Conservation (phyloP, 2,797 vertebrate genomes). For the Neosilurus hyrtlii region DNA sequence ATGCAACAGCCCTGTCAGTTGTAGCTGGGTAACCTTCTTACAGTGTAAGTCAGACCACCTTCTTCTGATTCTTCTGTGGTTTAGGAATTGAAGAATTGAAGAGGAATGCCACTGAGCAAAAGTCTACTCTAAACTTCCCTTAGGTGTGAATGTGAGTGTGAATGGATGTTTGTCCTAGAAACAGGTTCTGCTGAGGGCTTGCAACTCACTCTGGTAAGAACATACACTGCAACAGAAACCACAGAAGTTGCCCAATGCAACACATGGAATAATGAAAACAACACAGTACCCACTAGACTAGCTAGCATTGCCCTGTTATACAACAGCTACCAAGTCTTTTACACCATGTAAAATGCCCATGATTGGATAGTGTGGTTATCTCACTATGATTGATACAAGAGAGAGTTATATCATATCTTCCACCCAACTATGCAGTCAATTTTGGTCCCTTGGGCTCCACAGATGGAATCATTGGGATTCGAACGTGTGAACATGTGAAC, state of each 20-base stretch:
- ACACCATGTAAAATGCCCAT: not conserved
- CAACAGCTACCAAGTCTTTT: not conserved
- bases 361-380: not conserved
- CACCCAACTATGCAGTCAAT: not conserved
- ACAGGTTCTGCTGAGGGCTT: too few relatives aligned
- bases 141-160: too few relatives aligned
- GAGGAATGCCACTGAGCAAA: not conserved
- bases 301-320: not conserved
- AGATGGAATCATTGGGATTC: not conserved
- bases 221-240: too few relatives aligned
- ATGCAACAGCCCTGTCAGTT: not conserved
- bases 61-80: not conserved
- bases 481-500: not conserved
- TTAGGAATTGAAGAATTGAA: not conserved
- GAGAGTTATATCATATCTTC: not conserved
- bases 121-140: too few relatives aligned
- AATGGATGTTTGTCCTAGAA: too few relatives aligned
- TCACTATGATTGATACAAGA: not conserved
- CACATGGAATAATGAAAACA: too few relatives aligned
- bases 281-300: too few relatives aligned
- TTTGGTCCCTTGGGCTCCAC: not conserved
- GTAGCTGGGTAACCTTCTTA: not conserved
- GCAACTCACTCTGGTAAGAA: too few relatives aligned
- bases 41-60: constrained; percentile 3
- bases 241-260: too few relatives aligned